Conservation (phyloP, 2,888 invertebrate genomes). For the Blastobasis adustella region DNA sequence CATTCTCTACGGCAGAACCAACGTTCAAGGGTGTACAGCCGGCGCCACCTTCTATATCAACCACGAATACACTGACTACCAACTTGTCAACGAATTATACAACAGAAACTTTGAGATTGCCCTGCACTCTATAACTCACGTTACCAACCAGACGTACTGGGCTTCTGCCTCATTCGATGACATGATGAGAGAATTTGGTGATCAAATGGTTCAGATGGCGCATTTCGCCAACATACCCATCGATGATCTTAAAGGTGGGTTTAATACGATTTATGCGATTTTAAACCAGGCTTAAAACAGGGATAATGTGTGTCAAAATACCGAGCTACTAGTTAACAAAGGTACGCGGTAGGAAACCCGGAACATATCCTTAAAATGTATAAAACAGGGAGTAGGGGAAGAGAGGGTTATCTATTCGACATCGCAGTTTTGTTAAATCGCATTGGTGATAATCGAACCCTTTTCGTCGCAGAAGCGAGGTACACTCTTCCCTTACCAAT, state of each 20-base stretch:
- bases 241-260: conserved; percentile 42
- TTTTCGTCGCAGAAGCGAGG: no score
- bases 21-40: conserved; percentile 78
- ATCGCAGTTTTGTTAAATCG: no score
- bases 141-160: conserved; percentile 74
- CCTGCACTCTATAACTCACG: conserved; percentile 79
- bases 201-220: conserved; percentile 67
- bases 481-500: no score
- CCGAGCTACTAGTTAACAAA: no score
- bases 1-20: conserved; percentile 65
- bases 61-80: conserved; percentile 83
- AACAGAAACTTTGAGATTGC: conserved; percentile 78
- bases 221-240: conserved; percentile 71
- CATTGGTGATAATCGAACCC: no score
- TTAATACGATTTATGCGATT: conserved; percentile 16
- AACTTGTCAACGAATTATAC: conserved; percentile 75
- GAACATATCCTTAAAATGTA: no score
- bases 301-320: no score
- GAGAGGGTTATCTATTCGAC: no score
- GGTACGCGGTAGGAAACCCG: no score
- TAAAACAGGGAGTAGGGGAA: no score
- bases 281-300: no score
- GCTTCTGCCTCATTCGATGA: conserved; percentile 59
- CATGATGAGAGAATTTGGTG: conserved; percentile 74
- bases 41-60: conserved; percentile 81